Conservation (phyloP, 1,140 invertebrate species). For the Formica exsecta region DNA sequence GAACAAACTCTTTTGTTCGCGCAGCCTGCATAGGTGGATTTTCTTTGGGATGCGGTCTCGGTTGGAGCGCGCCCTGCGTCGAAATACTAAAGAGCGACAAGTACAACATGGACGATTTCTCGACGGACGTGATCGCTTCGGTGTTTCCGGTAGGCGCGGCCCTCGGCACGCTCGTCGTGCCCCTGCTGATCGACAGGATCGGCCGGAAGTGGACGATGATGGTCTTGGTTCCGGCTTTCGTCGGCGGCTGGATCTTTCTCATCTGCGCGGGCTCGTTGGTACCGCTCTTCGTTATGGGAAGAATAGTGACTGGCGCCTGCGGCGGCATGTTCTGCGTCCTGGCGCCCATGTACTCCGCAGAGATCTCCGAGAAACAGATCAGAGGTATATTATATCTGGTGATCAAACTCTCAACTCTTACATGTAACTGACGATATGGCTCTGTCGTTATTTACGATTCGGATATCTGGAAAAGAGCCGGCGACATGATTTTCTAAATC, state of each 20-base stretch:
- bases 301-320: constrained; percentile 86
- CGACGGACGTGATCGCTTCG: constrained; percentile 85
- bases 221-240: constrained; percentile 82
- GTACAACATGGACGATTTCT: constrained; percentile 70
- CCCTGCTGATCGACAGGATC: constrained; percentile 86
- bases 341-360: constrained; percentile 87
- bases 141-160: constrained; percentile 86
- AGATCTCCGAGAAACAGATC: constrained; percentile 87
- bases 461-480: background rate
- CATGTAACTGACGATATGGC: background rate
- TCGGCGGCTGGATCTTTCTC: constrained; percentile 86
- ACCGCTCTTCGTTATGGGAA: constrained; percentile 79
- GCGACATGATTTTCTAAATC: background rate
- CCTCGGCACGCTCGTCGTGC: constrained; percentile 83
- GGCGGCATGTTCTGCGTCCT: constrained; percentile 87
- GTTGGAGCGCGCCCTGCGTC: constrained; percentile 85
- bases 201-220: constrained; percentile 87
- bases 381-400: constrained; percentile 80
- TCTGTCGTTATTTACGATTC: background rate
- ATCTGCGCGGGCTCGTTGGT: constrained; percentile 77
- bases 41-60: constrained; percentile 81
- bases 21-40: constrained; percentile 77
- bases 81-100: constrained; percentile 77
- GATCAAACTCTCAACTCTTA: background rate
- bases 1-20: constrained; percentile 37